Percentiles rank a stretch among this genome's conserved stretches.
These are phyloP conservation scores for Cyrtorhinus lividipennis DNA, from an alignment of 1,140 invertebrate genomes.

Conservation along the genomic window DNA sequence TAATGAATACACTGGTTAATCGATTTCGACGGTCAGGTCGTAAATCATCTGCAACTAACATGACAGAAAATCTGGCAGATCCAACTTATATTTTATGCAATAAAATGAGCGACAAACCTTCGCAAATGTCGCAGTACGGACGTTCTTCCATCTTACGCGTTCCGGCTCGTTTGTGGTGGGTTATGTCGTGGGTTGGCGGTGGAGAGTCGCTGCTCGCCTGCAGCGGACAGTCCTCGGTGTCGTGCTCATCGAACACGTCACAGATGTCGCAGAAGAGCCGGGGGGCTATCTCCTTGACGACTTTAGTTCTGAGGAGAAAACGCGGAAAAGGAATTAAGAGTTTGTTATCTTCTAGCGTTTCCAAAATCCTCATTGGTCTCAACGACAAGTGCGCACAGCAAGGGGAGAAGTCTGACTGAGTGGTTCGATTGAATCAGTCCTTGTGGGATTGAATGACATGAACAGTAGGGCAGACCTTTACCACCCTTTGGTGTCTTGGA, in stretches of 20 bases:
- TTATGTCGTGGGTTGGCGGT: conserved; percentile 28
- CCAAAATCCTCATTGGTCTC: too few species aligned
- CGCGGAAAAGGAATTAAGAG: conserved; percentile 20
- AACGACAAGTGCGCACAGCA: too few species aligned
- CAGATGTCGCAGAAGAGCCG: conserved; percentile 95
- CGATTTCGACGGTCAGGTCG: too few species aligned
- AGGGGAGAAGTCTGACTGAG: too few species aligned
- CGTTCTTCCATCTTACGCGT: conserved; percentile 36
- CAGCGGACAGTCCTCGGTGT: conserved; percentile 89
- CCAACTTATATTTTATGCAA: too few species aligned
- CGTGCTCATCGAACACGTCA: conserved; percentile 89
- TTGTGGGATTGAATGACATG: too few species aligned
- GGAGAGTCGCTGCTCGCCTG: conserved; percentile 49
- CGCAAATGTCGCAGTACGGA: conserved; percentile 84
- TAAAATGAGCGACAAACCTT: conserved; percentile 64
- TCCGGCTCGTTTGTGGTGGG: neutral
- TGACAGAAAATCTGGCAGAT: too few species aligned
- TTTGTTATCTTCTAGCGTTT: conserved; percentile 1
- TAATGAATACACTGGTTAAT: too few species aligned
- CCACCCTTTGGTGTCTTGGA: too few species aligned
- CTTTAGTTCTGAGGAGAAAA: conserved; percentile 26
- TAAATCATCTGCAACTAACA: too few species aligned
- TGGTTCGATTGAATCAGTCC: too few species aligned
- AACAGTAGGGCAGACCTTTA: too few species aligned
- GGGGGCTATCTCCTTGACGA: conserved; percentile 39